Base-by-base conservation (phyloP, 2,113 vertebrate genomes). In the Peromyscus californicus region DNA sequence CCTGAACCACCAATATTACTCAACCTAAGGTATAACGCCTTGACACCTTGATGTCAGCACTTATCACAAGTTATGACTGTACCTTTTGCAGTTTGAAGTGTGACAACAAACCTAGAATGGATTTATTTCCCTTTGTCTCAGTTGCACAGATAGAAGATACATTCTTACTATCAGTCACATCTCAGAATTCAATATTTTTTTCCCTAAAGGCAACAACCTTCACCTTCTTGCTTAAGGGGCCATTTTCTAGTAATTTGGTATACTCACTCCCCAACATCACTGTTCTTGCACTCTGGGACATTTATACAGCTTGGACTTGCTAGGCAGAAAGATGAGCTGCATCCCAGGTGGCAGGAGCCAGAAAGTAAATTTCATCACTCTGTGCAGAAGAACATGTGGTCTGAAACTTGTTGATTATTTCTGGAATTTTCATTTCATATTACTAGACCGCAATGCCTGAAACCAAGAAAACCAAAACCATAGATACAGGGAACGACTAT, bases 391-490 rank as follows among this genome's bases (percentile, higher is more conserved):
- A 7, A 31, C 21, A 67, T 39, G 42, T 13, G 22, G 16, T 74
- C 5, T 84, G 51, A 42, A 84, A 63, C 1, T 48, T 89, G 26
- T 36, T 88, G 48, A 84, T 72, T 74, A 54, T 67, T 94, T 84
- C 45, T 84, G 21, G 45, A 67, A 90, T 90, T 94, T 85, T 42
- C 29, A 87, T 69, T 87, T 45, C 82, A 84, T 26, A 67, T 67
- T 84, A 87, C 67, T 48, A 78, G 24, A 87, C 29, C 67, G 24
- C 17, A 85, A 21, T 54, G 63, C 54, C 51, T 63, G 7, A 90
- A 90, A 51, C 36, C 5, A 84, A 57, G 45, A 39, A 85, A 76
- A 76, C 13, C 12, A 83, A 94, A 83, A 42, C 54, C 21, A 42
- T n/a, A 75, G 36, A 24, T 94, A 65, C 65, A 76, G 5, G 15